These are phyloP conservation scores for Amphipoea lucens DNA, from an alignment of 2,888 invertebrate species.

Conservation along the genomic window DNA sequence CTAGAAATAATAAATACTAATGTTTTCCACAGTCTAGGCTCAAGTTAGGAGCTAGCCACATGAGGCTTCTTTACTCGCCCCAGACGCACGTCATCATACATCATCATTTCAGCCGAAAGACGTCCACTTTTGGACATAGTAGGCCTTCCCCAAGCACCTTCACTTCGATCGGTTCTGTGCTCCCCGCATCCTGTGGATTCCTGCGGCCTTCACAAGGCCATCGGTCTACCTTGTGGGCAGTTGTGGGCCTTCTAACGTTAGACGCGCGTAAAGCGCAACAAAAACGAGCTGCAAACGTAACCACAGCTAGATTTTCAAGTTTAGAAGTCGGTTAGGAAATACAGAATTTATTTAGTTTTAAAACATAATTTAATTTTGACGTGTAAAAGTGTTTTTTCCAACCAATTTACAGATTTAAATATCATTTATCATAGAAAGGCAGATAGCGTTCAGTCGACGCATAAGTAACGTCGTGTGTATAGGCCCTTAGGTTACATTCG, in stretches of 20 bases:
- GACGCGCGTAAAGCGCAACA: neutral
- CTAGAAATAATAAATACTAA: conserved; percentile 17
- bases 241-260: neutral
- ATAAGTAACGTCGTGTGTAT: no score
- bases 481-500: neutral
- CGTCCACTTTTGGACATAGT: neutral
- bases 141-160: neutral
- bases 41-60: neutral
- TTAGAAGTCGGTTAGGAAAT: no score
- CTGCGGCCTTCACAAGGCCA: neutral
- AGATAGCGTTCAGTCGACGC: neutral
- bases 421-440: no score
- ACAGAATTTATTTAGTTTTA: no score
- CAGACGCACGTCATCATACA: neutral
- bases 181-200: neutral
- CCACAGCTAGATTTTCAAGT: neutral
- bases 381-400: no score
- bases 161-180: neutral
- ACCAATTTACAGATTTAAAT: no score
- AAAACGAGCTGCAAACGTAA: neutral
- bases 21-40: neutral
- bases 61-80: neutral
- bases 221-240: neutral
- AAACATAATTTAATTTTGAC: no score
- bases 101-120: neutral